Percentiles rank a stretch among this genome's conserved stretches.
These are phyloP conservation scores for Junonia oenone DNA, from an alignment of 2,888 invertebrate species.

Conservation along the genomic window DNA sequence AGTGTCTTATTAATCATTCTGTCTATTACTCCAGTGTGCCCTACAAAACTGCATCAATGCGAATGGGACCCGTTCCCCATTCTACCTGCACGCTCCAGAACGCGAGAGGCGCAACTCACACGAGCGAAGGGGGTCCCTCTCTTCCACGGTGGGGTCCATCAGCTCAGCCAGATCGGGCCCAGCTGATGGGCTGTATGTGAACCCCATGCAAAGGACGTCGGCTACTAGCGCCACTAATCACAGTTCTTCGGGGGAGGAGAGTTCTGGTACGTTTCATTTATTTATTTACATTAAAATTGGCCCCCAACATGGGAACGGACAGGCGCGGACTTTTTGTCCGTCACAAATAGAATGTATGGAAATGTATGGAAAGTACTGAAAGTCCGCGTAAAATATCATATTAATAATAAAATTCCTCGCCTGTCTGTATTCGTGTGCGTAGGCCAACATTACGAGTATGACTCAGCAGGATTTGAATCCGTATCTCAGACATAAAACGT, in stretches of 20 bases:
- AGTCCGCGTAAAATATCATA: too few species aligned
- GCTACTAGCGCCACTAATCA: conserved; percentile 50
- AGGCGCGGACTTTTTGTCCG: too few species aligned
- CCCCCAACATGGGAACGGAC: too few species aligned
- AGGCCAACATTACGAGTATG: too few species aligned
- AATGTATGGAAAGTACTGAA: neutral
- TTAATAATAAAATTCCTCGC: too few species aligned
- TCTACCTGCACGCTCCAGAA: conserved; percentile 87
- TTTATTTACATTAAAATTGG: neutral
- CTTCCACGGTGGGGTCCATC: conserved; percentile 63
- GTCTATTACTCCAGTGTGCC: conserved; percentile 71
- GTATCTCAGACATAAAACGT: too few species aligned
- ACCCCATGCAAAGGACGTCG: conserved; percentile 84
- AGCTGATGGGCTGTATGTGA: conserved; percentile 90
- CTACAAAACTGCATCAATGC: conserved; percentile 76
- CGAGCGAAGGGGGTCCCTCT: conserved; percentile 60
- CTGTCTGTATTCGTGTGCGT: too few species aligned
- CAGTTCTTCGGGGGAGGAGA: conserved; percentile 67
- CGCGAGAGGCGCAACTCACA: conserved; percentile 52
- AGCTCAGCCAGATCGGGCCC: conserved; percentile 71
- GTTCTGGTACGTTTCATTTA: conserved; percentile 49
- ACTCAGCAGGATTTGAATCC: too few species aligned
- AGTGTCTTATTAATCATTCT: too few species aligned
- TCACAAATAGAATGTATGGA: too few species aligned
- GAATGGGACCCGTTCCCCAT: conserved; percentile 77